Evolutionary conservation across 2,888 invertebrate genomes (phyloP), one percentile per base, ranked within the genome.

Genomic region (Petrolisthes cinctipes): DNA sequence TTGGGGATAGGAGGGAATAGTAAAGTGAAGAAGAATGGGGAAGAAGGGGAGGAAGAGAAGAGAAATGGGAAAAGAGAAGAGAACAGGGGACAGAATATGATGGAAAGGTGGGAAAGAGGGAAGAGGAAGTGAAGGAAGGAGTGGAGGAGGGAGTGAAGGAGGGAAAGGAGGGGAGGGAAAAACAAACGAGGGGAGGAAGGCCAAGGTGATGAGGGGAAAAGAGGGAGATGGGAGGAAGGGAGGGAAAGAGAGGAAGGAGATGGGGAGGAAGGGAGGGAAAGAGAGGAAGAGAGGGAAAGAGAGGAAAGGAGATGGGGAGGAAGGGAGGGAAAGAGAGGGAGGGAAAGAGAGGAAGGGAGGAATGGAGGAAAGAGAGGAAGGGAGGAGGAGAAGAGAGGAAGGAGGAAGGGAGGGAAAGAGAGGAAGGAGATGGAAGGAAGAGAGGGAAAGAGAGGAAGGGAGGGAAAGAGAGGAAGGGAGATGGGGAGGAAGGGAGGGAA

Each of bases 281-380:
- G 76, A 23, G 61, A 57, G 0, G 0, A 14, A 17, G 53, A 68
- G 20, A 5, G 53, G 53, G n/a, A 51, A n/a, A 68, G 57, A 17
- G 9, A 9, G 83, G 5, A 57, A 57, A 61, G 37, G 57, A 37
- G 17, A 20, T 20, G 51, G 61, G 61, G 23, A 20, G 83, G 23
- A 61, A 54, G 20, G n/a, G 57, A 56, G 76, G 23, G 76, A 56
- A 76, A 83, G 76, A 75, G 76, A 76, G 76, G 51, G 61, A 23
- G 51, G 9, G 66, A 78, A 53, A n/a, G 51, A 66, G 53, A 78
- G 66, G 53, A 5, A 66, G 84, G n/a, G 66, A 37, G 66, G 20
- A 75, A 54, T 54, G 51, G 66, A 78, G 84, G 53, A 11, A 17
- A 51, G 17, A 11, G 17, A 61, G 54, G 37, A 75, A 20, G 3